Evolutionary conservation across 2,797 vertebrate genomes (phyloP).

Genomic region (Melanotaenia nigrans): DNA sequence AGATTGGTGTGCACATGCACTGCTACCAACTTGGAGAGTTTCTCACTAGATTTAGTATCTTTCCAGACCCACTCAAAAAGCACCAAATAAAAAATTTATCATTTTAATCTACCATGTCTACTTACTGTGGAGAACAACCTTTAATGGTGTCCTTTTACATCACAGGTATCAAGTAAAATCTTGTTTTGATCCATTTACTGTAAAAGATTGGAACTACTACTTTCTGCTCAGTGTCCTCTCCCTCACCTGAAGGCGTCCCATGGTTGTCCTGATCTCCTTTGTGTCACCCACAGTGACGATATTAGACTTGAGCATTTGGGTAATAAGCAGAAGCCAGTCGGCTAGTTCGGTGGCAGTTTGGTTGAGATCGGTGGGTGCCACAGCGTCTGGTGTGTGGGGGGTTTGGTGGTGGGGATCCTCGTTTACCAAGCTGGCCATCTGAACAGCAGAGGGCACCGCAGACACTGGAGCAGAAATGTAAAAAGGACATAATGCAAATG

Average conservation of each 20-base stretch:
- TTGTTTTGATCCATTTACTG: background rate
- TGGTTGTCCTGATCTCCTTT: constrained; percentile 92
- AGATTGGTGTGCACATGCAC: background rate
- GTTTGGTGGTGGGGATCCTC: constrained; percentile 79
- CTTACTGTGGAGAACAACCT: no score
- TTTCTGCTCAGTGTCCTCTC: background rate
- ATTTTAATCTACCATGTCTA: no score
- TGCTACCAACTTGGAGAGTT: background rate
- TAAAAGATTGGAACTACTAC: background rate
- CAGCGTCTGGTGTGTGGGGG: constrained; percentile 81
- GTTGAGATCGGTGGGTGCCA: constrained; percentile 90
- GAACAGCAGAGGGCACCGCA: constrained; percentile 82
- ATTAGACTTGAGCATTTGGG: constrained; percentile 98
- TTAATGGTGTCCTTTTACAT: background rate
- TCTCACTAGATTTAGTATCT: background rate
- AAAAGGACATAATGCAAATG: constrained; percentile 8
- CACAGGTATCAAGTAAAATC: background rate
- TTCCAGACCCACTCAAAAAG: background rate
- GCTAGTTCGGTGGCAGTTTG: constrained; percentile 92
- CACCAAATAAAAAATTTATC: background rate
- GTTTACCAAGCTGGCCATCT: constrained; percentile 85
- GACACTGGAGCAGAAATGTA: constrained; percentile 55
- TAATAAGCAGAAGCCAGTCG: constrained; percentile 94
- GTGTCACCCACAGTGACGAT: constrained; percentile 97
- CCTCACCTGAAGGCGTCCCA: constrained; percentile 91